Evolutionary conservation across 2,797 vertebrate genomes (phyloP), one percentile per base, ranked within the genome.

Genomic region (Lutjanus campechanus): DNA sequence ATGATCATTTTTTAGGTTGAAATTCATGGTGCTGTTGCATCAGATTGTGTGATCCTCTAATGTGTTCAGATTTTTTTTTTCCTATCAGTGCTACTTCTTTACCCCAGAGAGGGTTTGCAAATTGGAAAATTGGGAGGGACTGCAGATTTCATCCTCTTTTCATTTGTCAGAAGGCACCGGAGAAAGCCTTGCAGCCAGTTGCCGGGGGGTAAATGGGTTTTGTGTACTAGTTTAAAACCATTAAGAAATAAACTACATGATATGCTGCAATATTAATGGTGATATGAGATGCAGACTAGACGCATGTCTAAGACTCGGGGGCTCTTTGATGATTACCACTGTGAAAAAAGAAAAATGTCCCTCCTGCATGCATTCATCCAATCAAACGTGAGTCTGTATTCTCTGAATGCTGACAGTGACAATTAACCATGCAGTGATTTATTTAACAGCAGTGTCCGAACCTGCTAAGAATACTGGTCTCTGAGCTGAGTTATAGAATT

Each of bases 221-320:
- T 73, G 61, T 87, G 73, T 88, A 70, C 64, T 60, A 49, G 51
- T 83, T 82, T 77, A 77, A 81, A 86, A 76, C 46, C 76, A 76
- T 88, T 80, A 84, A 69, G 79, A 79, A 73, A 66, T 81, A 74
- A 88, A 87, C 51, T 49, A 64, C 73, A 79, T 15, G 51, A 71
- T 58, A 67, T 63, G 20, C 22, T 81, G 63, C 56, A 69, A 73
- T 83, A 79, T 88, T 87, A 76, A 84, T 85, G 74, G 72, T 58
- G 22, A 61, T 66, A 47, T 56, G 55, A 67, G 51, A 67, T 19
- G 40, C n/a, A 64, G 73, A n/a, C 58, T 22, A 63, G 68, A 77
- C 8, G 19, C 55, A 64, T 67, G 58, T 71, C 8, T 29, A 63
- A 75, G 58, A 63, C 20, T 65, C 10, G 0, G 20, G 10, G 11